Evolutionary conservation across 2,888 invertebrate species (phyloP), one percentile per base, ranked within the genome.

Genomic region (Chironomus riparius): DNA sequence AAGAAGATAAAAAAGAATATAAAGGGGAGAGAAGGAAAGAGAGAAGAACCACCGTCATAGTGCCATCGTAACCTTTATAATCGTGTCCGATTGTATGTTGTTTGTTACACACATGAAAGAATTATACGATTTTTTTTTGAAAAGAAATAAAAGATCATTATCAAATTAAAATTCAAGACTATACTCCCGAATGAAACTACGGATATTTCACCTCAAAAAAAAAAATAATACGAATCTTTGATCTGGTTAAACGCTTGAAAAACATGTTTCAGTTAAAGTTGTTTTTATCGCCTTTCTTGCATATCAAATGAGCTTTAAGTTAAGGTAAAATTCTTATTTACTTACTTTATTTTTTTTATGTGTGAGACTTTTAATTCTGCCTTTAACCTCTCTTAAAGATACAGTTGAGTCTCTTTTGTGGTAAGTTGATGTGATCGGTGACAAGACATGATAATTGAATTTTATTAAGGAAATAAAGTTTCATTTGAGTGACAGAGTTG

Each of bases 191-290:
- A 70, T 47, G 5, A 48, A 48, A 47, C 70, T 47, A 47, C 47
- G 48, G 48, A 70, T 70, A 70, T 70, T 70, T 70, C 70, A 70
- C 70, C 70, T 70, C 68, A 15, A 28, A 24, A 15, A 28, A 22
- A 15, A n/a, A 12, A n/a, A 24, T 10, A n/a, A n/a, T n/a, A 22
- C 24, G 22, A 70, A 47, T 70, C 48, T 70, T 70, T 70, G 70
- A 70, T 70, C 70, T 70, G 38, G 47, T 69, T 69, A 69, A 69
- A 65, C 65, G 70, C 48, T 70, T 70, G 48, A 48, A 24, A 70
- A 70, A 70, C 70, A 70, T 70, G 48, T 70, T 70, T 68, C 38
- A 38, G 56, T 56, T 65, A 13, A 24, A 65, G 70, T 70, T 70
- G 70, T 22, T 70, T 70, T 48, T 22, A 47, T 48, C 47, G 47